A percentile compares a stretch with the other conserved stretches of the same genome.
Evolutionary conservation across 2,888 invertebrate species (phyloP).

Genomic region (Sminthurides aquaticus): DNA sequence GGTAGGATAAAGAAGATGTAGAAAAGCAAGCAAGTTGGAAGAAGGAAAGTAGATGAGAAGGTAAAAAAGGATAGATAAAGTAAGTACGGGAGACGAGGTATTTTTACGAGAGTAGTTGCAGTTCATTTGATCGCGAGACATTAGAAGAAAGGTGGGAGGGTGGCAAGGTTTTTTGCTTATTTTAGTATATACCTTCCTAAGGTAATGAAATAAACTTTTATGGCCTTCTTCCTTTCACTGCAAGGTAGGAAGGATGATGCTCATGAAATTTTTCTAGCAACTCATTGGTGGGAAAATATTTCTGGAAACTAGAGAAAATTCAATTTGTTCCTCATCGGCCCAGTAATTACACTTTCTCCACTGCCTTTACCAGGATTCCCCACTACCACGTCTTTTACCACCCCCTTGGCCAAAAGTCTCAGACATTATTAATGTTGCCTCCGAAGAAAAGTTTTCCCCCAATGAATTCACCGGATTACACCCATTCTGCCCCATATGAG

Average conservation of each 20-base stretch:
- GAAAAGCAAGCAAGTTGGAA: too few species aligned
- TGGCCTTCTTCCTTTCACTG: conserved; percentile 14
- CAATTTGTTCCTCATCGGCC: conserved; percentile 19
- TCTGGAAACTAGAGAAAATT: conserved; percentile 7
- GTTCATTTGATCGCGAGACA: neutral
- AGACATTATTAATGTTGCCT: neutral
- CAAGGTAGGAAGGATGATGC: conserved; percentile 10
- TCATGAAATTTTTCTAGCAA: conserved; percentile 10
- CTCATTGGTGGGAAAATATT: conserved; percentile 17
- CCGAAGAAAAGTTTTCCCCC: neutral
- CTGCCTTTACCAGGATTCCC: too few species aligned
- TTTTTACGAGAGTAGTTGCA: too few species aligned
- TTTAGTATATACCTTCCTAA: conserved; percentile 2
- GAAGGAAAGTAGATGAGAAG: too few species aligned
- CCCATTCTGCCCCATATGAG: too few species aligned
- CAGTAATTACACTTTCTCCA: too few species aligned
- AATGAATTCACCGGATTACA: too few species aligned
- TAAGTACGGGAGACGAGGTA: too few species aligned
- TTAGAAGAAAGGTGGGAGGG: neutral
- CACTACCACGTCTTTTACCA: too few species aligned
- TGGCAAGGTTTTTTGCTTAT: neutral
- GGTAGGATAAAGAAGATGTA: too few species aligned
- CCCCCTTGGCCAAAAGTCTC: too few species aligned
- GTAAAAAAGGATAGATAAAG: too few species aligned
- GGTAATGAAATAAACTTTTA: conserved; percentile 24